Evolutionary conservation across 2,113 vertebrate species (phyloP), one percentile per base, ranked within the genome.

Genomic region (Poeciliopsis occidentalis): DNA sequence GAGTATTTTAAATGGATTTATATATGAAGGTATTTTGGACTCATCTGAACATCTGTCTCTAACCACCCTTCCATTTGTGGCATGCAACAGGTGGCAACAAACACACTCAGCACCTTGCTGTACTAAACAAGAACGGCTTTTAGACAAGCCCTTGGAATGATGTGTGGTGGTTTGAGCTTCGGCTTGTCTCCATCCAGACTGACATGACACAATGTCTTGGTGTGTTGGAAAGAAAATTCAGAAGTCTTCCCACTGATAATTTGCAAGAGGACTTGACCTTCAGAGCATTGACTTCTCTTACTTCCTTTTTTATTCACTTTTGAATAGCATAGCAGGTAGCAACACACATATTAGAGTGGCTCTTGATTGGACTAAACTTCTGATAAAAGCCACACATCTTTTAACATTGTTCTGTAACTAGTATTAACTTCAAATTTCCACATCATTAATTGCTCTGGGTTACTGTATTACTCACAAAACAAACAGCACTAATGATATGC

Each of bases 1-100:
- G 4, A 41, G 39, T 41, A 26, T 19, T 12, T 54, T 12, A 24
- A 68, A 32, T 61, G 8, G 47, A 30, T 74, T 62, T 71, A 51
- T 57, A 34, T 68, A 62, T 69, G 27, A 22, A 29, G 47, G 60
- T 39, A 17, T 5, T 13, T 73, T 68, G 66, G 51, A 57, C 51
- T 57, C 34, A 64, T 13, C 41, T 31, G 12, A 80, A 73, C 63
- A 66, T 37, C 34, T 71, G 67, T 63, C 65, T 60, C 5, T 7
- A 60, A 39, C 47, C 64, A 75, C 39, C 66, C 34, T 13, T 83
- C 62, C 87, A 74, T 82, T 67, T 83, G 26, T 78, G 86, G 85
- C 34, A 26, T 22, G 73, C 82, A 84, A 83, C 90, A 92, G 90
- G 91, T 92, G 90, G 91, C 85, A 87, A 82, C 81, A 87, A 80